Percentiles rank a stretch among this genome's conserved stretches.
Evolutionary conservation across 2,797 vertebrate genomes (phyloP).

Genomic region (Epinephelus malabaricus): DNA sequence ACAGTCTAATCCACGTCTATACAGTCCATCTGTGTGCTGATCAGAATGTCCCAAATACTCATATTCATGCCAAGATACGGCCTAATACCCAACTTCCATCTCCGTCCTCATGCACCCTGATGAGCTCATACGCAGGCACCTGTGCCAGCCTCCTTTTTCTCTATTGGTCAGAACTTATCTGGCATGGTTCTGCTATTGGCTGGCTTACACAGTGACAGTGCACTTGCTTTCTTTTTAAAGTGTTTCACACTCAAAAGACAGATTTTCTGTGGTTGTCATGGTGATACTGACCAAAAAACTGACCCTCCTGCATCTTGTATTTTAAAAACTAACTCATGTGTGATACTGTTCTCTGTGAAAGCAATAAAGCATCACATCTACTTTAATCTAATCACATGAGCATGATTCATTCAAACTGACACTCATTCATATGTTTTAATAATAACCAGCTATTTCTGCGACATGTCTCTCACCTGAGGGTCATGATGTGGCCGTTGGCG

Average conservation of each 20-base stretch:
- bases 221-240: background rate
- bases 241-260: background rate
- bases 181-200: background rate
- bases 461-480: constrained; percentile 92
- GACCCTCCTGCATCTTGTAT: background rate
- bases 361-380: background rate
- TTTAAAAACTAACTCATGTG: background rate
- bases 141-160: background rate
- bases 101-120: background rate
- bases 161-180: background rate
- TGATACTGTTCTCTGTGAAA: background rate
- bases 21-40: constrained; percentile 5
- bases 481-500: constrained; percentile 99
- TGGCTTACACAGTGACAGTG: background rate
- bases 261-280: background rate
- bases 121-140: background rate
- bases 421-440: constrained; percentile 33
- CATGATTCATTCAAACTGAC: constrained; percentile 23
- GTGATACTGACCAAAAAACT: background rate
- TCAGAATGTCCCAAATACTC: background rate
- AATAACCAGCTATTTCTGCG: constrained; percentile 10
- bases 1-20: constrained; percentile 1
- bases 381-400: background rate
- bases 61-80: constrained; percentile 4
- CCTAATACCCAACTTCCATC: background rate